Conservation (phyloP, 2,797 vertebrate species). For the Nasua narica region DNA sequence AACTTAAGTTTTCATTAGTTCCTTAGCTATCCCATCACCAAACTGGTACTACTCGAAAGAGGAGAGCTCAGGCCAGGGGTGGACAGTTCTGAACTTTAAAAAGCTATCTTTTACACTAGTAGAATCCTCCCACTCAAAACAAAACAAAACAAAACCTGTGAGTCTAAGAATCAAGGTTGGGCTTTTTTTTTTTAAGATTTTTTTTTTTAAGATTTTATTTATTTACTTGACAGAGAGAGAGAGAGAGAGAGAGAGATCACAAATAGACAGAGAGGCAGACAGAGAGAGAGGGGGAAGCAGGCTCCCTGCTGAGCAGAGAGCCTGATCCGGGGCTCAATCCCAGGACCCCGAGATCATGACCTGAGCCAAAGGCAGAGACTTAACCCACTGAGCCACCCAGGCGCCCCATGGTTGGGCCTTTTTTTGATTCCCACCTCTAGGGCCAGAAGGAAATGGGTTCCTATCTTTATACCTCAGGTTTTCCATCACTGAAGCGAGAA, state of each 20-base stretch:
- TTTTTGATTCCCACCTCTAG: not conserved
- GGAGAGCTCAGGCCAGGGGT: not conserved
- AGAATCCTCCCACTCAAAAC: not conserved
- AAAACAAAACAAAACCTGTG: not conserved
- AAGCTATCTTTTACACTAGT: not conserved
- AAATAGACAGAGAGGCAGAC: too few relatives aligned
- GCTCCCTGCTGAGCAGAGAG: too few relatives aligned
- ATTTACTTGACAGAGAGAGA: too few relatives aligned
- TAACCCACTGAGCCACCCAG: too few relatives aligned
- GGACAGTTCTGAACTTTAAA: not conserved
- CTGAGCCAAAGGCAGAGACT: too few relatives aligned
- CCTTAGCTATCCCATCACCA: not conserved
- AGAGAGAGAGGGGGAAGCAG: too few relatives aligned
- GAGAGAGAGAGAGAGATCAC: too few relatives aligned
- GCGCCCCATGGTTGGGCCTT: too few relatives aligned
- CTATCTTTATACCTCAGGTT: not conserved
- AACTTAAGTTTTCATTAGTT: not conserved
- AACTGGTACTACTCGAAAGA: not conserved
- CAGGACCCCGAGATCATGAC: too few relatives aligned
- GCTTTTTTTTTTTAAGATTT: too few relatives aligned
- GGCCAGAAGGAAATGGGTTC: not conserved
- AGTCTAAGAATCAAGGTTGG: not conserved
- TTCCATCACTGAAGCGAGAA: not conserved
- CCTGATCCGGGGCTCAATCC: too few relatives aligned
- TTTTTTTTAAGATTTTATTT: too few relatives aligned